These are phyloP conservation scores for Oryzias melastigma DNA, from an alignment of 2,113 vertebrate species.

Conservation along the genomic window DNA sequence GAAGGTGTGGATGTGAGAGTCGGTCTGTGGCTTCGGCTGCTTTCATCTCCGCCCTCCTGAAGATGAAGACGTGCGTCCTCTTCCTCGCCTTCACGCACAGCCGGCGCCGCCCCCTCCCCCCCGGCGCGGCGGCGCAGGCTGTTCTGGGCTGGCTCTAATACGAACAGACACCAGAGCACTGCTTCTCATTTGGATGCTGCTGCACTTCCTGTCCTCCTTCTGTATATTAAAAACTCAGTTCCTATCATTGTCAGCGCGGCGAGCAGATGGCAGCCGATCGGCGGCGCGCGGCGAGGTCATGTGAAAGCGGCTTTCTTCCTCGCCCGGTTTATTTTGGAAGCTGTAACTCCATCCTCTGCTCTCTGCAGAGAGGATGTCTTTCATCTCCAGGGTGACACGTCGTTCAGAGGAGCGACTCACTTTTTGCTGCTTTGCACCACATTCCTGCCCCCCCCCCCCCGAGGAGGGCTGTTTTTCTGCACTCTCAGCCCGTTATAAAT, in stretches of 20 bases:
- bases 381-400: slow-evolving; percentile 48
- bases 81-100: slow-evolving; percentile 19
- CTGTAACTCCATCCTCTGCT: slow-evolving; percentile 32
- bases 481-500: slow-evolving; percentile 73
- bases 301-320: slow-evolving; percentile 30
- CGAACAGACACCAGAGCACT: slow-evolving; percentile 59
- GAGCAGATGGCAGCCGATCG: slow-evolving; percentile 62
- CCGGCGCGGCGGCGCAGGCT: slow-evolving; percentile 38
- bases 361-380: slow-evolving; percentile 23
- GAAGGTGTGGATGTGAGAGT: slow-evolving; percentile 22
- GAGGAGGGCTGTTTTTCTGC: slow-evolving; percentile 51
- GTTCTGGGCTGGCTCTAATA: slow-evolving; percentile 52
- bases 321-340: slow-evolving; percentile 47
- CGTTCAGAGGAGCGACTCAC: slow-evolving; percentile 44
- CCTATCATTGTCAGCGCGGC: slow-evolving; percentile 65
- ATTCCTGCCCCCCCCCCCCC: slow-evolving; percentile 42
- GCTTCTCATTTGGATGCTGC: slow-evolving; percentile 65
- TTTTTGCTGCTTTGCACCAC: slow-evolving; percentile 54
- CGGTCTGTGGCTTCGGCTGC: slow-evolving; percentile 45
- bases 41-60: slow-evolving; percentile 55
- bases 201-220: slow-evolving; percentile 48
- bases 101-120: slow-evolving; percentile 5
- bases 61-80: slow-evolving; percentile 27
- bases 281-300: slow-evolving; percentile 57
- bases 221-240: slow-evolving; percentile 65